Base-by-base conservation (phyloP, 1,140 invertebrate species). In the Drosophila sturtevanti region DNA sequence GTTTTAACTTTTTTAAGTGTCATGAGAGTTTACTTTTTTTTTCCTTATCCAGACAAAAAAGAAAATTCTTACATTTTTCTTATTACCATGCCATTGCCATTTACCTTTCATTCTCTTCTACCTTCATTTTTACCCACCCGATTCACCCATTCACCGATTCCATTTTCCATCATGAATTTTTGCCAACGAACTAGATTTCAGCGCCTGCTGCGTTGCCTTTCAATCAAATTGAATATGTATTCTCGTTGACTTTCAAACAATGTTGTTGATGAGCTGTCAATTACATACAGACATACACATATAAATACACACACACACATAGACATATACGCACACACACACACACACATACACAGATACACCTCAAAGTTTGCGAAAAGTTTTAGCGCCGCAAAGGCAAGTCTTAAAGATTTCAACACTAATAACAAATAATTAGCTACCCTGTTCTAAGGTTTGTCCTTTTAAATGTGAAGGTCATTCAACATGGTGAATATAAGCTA, bases 351-450 rank as follows among this genome's bases (percentile, higher is more conserved):
- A 55, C 61, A 44, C 14, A 35, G 56, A 24, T 41, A 31, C 38
- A 61, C 52, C 37, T 55, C 54, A 51, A 62, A 66, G 59, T 52
- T 74, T 55, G 48, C 63, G 56, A 71, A 59, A 74, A 74, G 60
- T 31, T 68, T 66, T 68, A 77, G 52, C 51, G 62, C 78, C 64
- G 38, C 70, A 31, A 55, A 68, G 41, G 41, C 41, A 48, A 82
- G 77, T 81, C 81, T 86, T 86, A 81, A 86, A 85, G 81, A 85
- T 86, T 81, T 85, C 81, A 85, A 72, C 81, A 85, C 78, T 74
- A 78, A 85, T 85, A 85, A 86, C 82, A 85, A 86, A 87, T 86
- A 86, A 87, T 86, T 86, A 87, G 81, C 82, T 77, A 44, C 75
- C 70, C 41, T 81, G 78, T 24, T 81, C 72, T 76, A 77, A 55